Evolutionary conservation across 2,888 invertebrate species (phyloP).

Genomic region (Ellobium chinense): DNA sequence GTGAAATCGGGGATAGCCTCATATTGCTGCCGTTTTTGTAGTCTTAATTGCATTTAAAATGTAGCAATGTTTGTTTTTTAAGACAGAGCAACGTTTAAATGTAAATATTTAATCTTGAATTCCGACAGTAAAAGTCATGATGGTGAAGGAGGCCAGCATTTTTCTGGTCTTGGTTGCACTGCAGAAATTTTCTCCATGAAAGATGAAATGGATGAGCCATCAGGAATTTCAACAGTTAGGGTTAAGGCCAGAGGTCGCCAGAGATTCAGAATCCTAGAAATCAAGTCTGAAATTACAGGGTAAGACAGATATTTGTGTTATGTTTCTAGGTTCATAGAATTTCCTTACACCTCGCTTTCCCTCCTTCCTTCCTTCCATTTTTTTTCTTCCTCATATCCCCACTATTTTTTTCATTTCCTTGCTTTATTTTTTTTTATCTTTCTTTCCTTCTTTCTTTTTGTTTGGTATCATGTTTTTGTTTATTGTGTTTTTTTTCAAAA

Average conservation of each 20-base stretch:
- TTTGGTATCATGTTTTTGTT: too few species aligned
- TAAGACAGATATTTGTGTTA: slow-evolving; percentile 57
- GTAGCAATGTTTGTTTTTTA: too few species aligned
- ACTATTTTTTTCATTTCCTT: too few species aligned
- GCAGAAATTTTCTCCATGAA: slow-evolving; percentile 85
- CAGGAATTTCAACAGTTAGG: slow-evolving; percentile 81
- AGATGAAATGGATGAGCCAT: slow-evolving; percentile 78
- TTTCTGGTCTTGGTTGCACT: slow-evolving; percentile 82
- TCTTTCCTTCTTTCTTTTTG: too few species aligned
- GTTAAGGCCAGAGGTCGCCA: slow-evolving; percentile 89
- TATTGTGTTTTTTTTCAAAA: too few species aligned
- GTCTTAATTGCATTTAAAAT: too few species aligned
- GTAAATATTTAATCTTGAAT: too few species aligned
- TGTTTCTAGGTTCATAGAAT: neutral
- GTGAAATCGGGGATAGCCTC: too few species aligned
- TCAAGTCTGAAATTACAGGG: slow-evolving; percentile 79
- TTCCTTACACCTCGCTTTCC: neutral
- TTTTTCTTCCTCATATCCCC: neutral
- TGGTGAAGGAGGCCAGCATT: slow-evolving; percentile 61
- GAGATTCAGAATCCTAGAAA: slow-evolving; percentile 84
- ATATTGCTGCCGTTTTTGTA: too few species aligned
- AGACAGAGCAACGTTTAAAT: too few species aligned
- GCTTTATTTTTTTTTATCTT: too few species aligned
- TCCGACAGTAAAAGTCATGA: slow-evolving; percentile 1
- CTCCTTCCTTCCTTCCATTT: neutral